phyloP scores from a whole-genome alignment of 92 coral and sea anemone species.

The Paragorgia papillata region DNA sequence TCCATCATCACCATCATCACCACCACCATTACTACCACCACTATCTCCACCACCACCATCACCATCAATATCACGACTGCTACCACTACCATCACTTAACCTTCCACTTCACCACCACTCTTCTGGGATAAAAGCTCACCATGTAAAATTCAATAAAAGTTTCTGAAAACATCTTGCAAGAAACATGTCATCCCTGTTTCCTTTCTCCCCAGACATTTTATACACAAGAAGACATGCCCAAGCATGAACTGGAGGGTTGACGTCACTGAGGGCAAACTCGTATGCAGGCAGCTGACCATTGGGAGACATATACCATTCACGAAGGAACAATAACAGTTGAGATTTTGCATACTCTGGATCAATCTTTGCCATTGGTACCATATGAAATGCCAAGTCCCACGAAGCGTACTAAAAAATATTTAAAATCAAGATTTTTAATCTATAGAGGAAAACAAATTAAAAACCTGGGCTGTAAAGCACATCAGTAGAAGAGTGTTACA shows the following conservation, averaged over 20 bases:
- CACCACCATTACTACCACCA: too few species aligned
- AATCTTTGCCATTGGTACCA: constrained; percentile 89
- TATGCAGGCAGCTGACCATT: constrained; percentile 98
- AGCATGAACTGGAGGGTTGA: constrained; percentile 98
- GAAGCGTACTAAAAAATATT: constrained; percentile 87
- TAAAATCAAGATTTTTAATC: too few species aligned
- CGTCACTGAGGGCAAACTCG: constrained; percentile 96
- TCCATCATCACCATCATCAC: too few species aligned
- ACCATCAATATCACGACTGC: too few species aligned
- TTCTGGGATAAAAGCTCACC: too few species aligned
- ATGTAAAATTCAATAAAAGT: constrained; percentile 86
- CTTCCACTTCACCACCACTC: too few species aligned
- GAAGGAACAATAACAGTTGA: constrained; percentile 80
- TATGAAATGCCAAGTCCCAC: constrained; percentile 97
- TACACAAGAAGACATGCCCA: constrained; percentile 85
- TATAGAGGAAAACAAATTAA: background rate
- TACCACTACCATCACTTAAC: too few species aligned
- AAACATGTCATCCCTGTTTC: constrained; percentile 77
- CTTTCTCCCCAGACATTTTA: constrained; percentile 91
- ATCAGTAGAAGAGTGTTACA: too few species aligned
- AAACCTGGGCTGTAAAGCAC: too few species aligned
- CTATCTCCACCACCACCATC: too few species aligned
- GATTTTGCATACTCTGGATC: constrained; percentile 95
- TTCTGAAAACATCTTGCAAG: constrained; percentile 94
- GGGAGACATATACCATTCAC: constrained; percentile 98